phyloP scores from a whole-genome alignment of 92 coral and sea anemone species.

The Meandrina meandrites region DNA sequence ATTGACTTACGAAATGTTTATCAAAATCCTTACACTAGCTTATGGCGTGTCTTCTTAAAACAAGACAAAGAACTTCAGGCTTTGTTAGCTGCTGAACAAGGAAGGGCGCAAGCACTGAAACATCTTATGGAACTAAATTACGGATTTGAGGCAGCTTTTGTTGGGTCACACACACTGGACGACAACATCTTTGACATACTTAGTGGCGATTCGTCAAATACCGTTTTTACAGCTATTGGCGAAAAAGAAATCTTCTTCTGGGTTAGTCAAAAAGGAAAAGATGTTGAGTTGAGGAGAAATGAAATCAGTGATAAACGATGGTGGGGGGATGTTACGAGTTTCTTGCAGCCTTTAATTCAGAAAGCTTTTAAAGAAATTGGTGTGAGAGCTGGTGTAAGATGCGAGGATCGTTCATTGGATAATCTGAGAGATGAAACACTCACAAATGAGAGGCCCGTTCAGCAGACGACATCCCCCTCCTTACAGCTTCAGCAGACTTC shows the following conservation, averaged over 20 bases:
- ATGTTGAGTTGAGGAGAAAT: not conserved
- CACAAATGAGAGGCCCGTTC: not conserved
- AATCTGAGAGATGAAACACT: not conserved
- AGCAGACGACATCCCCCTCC: too few relatives aligned
- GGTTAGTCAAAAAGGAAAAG: not conserved
- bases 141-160: not conserved
- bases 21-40: not conserved
- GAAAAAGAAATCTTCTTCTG: not conserved
- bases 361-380: not conserved
- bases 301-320: not conserved
- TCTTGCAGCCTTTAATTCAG: not conserved
- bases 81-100: conserved; percentile 2
- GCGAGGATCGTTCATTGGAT: conserved; percentile 40
- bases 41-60: not conserved
- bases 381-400: not conserved
- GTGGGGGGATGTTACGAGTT: not conserved
- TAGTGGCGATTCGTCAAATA: not conserved
- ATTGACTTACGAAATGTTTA: not conserved
- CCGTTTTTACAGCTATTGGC: not conserved
- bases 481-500: not conserved
- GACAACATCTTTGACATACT: not conserved
- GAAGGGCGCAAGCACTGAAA: conserved; percentile 8
- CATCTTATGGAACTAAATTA: conserved; percentile 1
- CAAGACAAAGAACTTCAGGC: not conserved
- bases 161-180: not conserved